These are phyloP conservation scores for Pteruthius melanotis DNA, from an alignment of 2,113 vertebrate species.

Conservation along the genomic window DNA sequence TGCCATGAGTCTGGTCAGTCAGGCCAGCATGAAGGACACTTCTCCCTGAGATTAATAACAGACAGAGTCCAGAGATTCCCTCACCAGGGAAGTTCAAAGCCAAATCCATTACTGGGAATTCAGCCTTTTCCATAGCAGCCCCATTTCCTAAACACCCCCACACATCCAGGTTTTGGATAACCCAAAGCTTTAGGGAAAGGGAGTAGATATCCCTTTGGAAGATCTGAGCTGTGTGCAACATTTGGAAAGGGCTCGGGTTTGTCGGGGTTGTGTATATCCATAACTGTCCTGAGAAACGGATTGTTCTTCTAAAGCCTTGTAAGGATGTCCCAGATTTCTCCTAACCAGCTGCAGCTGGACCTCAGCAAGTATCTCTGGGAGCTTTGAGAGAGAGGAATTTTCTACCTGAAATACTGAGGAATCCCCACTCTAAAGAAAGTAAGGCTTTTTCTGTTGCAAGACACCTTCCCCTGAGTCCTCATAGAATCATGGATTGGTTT, in stretches of 20 bases:
- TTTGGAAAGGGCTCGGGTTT: background rate
- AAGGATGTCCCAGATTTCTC: background rate
- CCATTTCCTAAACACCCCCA: background rate
- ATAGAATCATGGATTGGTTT: background rate
- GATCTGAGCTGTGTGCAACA: background rate
- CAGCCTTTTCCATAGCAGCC: background rate
- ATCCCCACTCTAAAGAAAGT: background rate
- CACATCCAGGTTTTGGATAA: background rate
- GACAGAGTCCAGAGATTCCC: background rate
- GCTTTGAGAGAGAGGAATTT: background rate
- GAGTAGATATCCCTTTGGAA: background rate
- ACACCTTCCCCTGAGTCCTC: background rate
- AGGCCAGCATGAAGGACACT: background rate
- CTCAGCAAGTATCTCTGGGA: background rate
- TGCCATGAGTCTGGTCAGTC: rapidly evolving
- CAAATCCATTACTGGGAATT: background rate
- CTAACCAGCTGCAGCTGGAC: background rate
- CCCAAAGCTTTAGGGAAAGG: background rate
- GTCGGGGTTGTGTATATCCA: background rate
- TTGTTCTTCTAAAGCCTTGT: background rate
- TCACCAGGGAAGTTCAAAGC: background rate
- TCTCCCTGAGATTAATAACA: background rate
- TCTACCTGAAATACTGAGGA: background rate
- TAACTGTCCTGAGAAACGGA: rapidly evolving
- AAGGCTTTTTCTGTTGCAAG: background rate